phyloP scores from a whole-genome alignment of 2,888 invertebrate genomes.

The Drosophila nr. perissopoda region DNA sequence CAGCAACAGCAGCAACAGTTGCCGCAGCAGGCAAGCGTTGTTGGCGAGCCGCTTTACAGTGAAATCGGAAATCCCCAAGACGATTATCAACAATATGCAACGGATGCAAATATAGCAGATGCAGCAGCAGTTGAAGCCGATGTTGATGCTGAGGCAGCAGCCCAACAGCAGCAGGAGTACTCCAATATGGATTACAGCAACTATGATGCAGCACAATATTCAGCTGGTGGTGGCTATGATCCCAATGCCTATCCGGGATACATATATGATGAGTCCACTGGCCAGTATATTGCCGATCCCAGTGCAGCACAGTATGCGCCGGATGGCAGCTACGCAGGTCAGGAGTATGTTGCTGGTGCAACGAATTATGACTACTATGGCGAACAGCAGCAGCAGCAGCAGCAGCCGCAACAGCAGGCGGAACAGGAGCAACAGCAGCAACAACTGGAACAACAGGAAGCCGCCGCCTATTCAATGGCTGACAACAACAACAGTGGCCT shows the following conservation, averaged over 20 bases:
- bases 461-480: slow-evolving; percentile 2
- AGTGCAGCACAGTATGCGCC: slow-evolving; percentile 72
- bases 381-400: slow-evolving; percentile 56
- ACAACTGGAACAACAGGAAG: background rate
- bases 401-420: slow-evolving; percentile 25
- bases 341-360: slow-evolving; percentile 64
- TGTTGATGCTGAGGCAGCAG: slow-evolving; percentile 20
- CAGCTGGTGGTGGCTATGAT: slow-evolving; percentile 70
- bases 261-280: slow-evolving; percentile 82
- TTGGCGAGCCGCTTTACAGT: slow-evolving; percentile 64
- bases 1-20: slow-evolving; percentile 35
- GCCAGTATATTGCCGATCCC: slow-evolving; percentile 80
- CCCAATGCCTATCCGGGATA: slow-evolving; percentile 82
- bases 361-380: slow-evolving; percentile 68
- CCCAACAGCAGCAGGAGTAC: slow-evolving; percentile 68
- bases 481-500: slow-evolving; percentile 30
- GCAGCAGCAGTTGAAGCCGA: slow-evolving; percentile 39
- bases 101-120: slow-evolving; percentile 45
- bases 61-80: slow-evolving; percentile 71
- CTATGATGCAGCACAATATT: slow-evolving; percentile 80
- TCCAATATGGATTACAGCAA: slow-evolving; percentile 79
- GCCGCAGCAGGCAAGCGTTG: slow-evolving; percentile 15
- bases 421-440: slow-evolving; percentile 1
- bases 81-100: slow-evolving; percentile 66
- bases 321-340: slow-evolving; percentile 66